These are phyloP conservation scores for Cerastis leucographa DNA, from an alignment of 2,888 invertebrate genomes.

Conservation along the genomic window DNA sequence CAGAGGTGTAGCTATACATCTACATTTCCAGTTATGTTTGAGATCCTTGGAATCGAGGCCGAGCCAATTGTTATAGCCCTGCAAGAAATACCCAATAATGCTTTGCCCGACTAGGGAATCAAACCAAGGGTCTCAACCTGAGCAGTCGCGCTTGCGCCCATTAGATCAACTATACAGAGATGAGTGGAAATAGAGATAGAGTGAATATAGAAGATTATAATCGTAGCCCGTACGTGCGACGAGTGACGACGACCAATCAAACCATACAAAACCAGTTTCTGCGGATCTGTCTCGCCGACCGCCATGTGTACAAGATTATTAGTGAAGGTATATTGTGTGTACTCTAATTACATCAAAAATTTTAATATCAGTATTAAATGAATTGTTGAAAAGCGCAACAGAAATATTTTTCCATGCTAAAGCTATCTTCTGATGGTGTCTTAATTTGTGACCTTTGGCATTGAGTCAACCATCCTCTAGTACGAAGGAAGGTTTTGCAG, in stretches of 20 bases:
- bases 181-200: not conserved
- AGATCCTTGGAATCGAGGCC: not conserved
- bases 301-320: too few species aligned
- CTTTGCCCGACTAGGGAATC: not conserved
- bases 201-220: not conserved
- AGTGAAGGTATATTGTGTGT: too few species aligned
- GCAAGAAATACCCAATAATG: not conserved
- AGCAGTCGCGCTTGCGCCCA: not conserved
- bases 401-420: not conserved
- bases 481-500: not conserved
- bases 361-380: not conserved
- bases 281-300: too few species aligned
- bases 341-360: too few species aligned
- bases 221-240: too few species aligned
- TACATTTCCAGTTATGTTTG: not conserved
- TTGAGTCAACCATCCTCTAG: not conserved
- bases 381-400: not conserved
- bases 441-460: not conserved
- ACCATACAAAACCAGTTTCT: too few species aligned
- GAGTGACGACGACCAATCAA: too few species aligned
- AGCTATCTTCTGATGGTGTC: not conserved
- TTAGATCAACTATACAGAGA: not conserved
- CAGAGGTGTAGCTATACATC: not conserved
- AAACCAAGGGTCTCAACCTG: not conserved
- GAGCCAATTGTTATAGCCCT: not conserved